Evolutionary conservation across 1,140 invertebrate genomes (phyloP), one percentile per base, ranked within the genome.

Genomic region (Cherax destructor): DNA sequence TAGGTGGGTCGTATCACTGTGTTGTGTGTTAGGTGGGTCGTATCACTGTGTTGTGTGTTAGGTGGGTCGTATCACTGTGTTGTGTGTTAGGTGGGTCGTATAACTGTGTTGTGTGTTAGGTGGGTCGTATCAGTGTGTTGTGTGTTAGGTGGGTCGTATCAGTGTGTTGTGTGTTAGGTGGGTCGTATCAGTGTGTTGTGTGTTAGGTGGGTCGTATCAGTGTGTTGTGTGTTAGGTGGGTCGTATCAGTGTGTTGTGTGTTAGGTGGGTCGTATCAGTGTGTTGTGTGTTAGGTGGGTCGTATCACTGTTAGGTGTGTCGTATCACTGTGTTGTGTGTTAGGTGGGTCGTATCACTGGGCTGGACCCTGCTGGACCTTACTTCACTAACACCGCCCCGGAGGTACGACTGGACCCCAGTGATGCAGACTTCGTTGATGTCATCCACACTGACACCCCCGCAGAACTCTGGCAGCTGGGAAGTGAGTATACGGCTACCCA

Each of bases 321-420:
- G 80, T 16, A 50, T 92, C 56, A 92, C 79, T 0, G 85, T n/a
- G n/a, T 56, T 56, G 1, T 56, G 52, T 3, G 13, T 13, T n/a
- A 87, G 83, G 85, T 91, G 9, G 83, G 83, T 0, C 83, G 80
- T 16, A 50, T 92, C 56, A 92, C 79, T 0, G 85, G 92, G 2
- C 94, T 98, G 30, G 97, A 98, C 95, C 97, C 97, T 5, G 97
- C 97, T 0, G 97, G 97, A 93, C 97, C 97, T 0, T 97, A 97
- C 93, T 98, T 98, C 94, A 96, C 93, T 76, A 85, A 94, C 10
- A 94, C 93, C 4, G 93, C 94, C 0, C 93, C 95, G 9, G 94
- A 95, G 47, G 95, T 96, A n/a, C 93, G 91, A 30, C 92, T 94
- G 16, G 93, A 94, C 91, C 88, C 92, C 18, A 85, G 88, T 3